phyloP scores from a whole-genome alignment of 2,888 invertebrate genomes.

The Zeuzera pyrina region DNA sequence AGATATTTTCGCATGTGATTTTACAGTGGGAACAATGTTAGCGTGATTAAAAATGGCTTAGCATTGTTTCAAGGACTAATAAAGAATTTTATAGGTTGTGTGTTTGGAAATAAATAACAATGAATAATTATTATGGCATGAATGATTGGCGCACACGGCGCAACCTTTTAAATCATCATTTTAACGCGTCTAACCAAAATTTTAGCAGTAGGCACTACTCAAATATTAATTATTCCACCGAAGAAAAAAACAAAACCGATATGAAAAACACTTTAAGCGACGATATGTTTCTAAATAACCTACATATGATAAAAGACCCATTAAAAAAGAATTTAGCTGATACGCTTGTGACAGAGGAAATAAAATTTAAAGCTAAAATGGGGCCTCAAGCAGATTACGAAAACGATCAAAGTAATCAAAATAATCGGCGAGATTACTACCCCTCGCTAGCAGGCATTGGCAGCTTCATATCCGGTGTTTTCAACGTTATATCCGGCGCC shows the following conservation, averaged over 20 bases:
- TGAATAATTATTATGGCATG: slow-evolving; percentile 41
- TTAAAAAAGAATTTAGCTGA: slow-evolving; percentile 57
- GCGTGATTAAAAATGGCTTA: slow-evolving; percentile 40
- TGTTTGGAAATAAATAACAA: slow-evolving; percentile 25
- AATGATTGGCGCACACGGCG: slow-evolving; percentile 42
- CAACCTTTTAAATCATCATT: slow-evolving; percentile 21
- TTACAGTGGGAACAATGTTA: slow-evolving; percentile 26
- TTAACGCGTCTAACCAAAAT: too few relatives aligned
- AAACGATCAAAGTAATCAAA: slow-evolving; percentile 17
- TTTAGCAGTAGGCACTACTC: too few relatives aligned
- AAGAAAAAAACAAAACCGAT: slow-evolving; percentile 29
- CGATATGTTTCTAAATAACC: slow-evolving; percentile 37
- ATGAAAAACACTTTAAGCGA: slow-evolving; percentile 37
- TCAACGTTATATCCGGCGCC: slow-evolving; percentile 42
- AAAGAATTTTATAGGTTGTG: slow-evolving; percentile 27
- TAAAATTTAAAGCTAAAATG: slow-evolving; percentile 10
- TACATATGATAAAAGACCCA: slow-evolving; percentile 47
- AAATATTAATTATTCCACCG: slow-evolving; percentile 41
- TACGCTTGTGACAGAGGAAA: slow-evolving; percentile 31
- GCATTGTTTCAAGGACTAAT: slow-evolving; percentile 29
- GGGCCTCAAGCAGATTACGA: slow-evolving; percentile 10
- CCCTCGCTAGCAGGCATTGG: slow-evolving; percentile 36
- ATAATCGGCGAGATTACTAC: slow-evolving; percentile 23
- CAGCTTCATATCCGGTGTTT: slow-evolving; percentile 44
- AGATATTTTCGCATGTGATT: slow-evolving; percentile 31